Conservation (phyloP, 2,113 vertebrate species). For the Parus major region DNA sequence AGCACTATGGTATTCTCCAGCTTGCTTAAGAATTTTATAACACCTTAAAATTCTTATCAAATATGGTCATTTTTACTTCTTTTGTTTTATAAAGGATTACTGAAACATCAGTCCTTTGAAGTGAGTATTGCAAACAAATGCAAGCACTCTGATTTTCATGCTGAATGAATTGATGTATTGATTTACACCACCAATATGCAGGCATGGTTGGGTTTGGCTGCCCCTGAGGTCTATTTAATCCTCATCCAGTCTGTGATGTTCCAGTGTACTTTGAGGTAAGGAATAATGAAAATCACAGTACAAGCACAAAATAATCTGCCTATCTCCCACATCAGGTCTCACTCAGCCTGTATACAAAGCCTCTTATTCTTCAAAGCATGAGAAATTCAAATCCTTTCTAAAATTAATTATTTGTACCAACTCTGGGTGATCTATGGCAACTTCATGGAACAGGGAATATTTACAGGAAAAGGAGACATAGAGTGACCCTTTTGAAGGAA, state of each 20-base stretch:
- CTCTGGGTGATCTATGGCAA: not conserved
- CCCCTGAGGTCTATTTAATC: not conserved
- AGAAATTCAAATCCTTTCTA: not conserved
- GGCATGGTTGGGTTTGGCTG: not conserved
- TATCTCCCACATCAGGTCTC: not conserved
- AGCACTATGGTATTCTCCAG: not conserved
- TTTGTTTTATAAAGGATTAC: not conserved
- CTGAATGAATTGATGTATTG: not conserved
- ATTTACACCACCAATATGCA: not conserved
- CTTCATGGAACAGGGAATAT: not conserved
- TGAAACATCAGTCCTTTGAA: not conserved
- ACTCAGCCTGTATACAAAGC: not conserved
- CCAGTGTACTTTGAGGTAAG: not conserved
- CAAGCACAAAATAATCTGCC: not conserved
- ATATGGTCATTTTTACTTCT: not conserved
- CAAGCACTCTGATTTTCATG: not conserved
- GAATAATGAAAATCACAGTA: not conserved
- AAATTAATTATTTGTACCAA: not conserved
- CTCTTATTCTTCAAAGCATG: not conserved
- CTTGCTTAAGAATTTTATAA: not conserved
- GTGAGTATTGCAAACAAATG: not conserved
- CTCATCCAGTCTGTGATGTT: not conserved
- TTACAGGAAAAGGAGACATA: not conserved
- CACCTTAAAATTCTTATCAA: not conserved
- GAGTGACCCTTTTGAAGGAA: not conserved